Evolutionary conservation across 2,888 invertebrate genomes (phyloP), one percentile per base, ranked within the genome.

Genomic region (Timema cristinae): DNA sequence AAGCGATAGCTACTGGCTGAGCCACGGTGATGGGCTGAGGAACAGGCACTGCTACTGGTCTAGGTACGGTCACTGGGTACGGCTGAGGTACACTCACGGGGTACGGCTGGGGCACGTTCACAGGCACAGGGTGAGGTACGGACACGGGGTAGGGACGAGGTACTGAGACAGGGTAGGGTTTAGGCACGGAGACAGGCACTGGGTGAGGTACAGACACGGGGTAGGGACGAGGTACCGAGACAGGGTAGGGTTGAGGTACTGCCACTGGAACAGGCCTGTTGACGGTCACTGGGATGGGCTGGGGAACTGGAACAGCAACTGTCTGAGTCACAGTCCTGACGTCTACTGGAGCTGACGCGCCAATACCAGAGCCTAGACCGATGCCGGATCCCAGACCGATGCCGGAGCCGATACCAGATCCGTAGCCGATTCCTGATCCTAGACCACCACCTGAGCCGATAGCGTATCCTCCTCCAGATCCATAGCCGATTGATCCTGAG

Each of bases 21-120:
- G 52, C 13, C 51, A 68, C 68, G n/a, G 51, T 32, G 32, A 32
- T 32, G 16, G 68, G 68, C 8, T 5, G 52, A 6, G 52, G 66
- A 6, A 70, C 66, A 10, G 50, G 49, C 13, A 70, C 70, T 7
- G 70, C 32, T 32, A 32, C 32, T 32, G 32, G 32, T 32, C 32
- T 32, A 32, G 32, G 32, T 32, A 70, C 70, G 10, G 11, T 9
- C 47, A 70, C 70, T 15, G 70, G 70, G 66, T 66, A 50, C 15
- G 70, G 70, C 13, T 52, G 70, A 47, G 70, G 70, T 6, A 70
- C 69, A 15, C 13, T 11, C 16, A 70, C 69, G 49, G 69, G 69
- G 50, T 61, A 59, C 10, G 69, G 61, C 50, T 61, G 63, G 5
- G 69, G 69, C 7, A 70, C 69, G 32, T 47, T n/a, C 6, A 70